Conservation (phyloP, 1,140 invertebrate genomes). For the Dinoponera quadriceps region DNA sequence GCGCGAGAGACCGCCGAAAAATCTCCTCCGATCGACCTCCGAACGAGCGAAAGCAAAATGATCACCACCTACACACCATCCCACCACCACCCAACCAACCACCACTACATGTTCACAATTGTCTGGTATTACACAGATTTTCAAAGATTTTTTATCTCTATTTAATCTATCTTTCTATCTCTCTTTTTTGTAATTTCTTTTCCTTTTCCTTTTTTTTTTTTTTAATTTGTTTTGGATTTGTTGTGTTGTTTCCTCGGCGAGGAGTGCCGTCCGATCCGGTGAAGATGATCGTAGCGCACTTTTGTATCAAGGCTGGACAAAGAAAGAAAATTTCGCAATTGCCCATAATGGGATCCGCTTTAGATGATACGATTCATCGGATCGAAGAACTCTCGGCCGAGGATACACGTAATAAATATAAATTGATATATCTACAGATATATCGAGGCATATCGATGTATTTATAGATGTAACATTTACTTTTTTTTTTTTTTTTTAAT, state of each 20-base stretch:
- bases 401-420: conserved; percentile 57
- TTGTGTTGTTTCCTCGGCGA: conserved; percentile 29
- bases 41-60: conserved; percentile 80
- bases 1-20: conserved; percentile 62
- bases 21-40: conserved; percentile 48
- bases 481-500: conserved; percentile 28
- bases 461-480: conserved; percentile 68
- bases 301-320: background rate
- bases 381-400: conserved; percentile 67
- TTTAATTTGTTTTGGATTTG: conserved; percentile 39
- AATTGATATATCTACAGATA: conserved; percentile 42
- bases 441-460: conserved; percentile 13
- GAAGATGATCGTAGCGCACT: background rate
- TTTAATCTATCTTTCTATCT: conserved; percentile 64
- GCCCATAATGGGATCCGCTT: background rate
- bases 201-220: conserved; percentile 55
- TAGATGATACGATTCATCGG: conserved; percentile 41
- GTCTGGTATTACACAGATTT: conserved; percentile 85
- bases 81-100: conserved; percentile 83
- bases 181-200: conserved; percentile 52
- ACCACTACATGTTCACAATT: conserved; percentile 85
- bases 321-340: background rate
- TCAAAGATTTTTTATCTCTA: conserved; percentile 83
- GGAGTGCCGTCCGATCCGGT: conserved; percentile 54
- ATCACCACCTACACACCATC: conserved; percentile 85